Evolutionary conservation across 2,113 vertebrate species (phyloP).

Genomic region (Antechinus stuartii): DNA sequence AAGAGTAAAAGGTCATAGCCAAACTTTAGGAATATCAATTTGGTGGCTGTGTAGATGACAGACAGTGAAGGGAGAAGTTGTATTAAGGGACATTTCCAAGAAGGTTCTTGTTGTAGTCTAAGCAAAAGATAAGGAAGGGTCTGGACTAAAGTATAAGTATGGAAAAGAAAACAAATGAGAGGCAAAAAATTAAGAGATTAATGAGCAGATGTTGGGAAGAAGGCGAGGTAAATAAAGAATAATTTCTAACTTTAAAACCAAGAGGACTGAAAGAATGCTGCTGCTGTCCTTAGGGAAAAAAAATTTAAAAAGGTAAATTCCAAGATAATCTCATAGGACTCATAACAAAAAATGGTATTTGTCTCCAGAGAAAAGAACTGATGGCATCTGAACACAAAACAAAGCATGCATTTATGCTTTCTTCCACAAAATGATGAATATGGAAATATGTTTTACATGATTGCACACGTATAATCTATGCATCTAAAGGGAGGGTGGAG

Average conservation of each 20-base stretch:
- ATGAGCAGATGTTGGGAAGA: background rate
- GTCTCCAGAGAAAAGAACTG: too few species aligned
- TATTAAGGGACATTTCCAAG: background rate
- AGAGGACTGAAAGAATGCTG: background rate
- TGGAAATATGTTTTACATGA: too few species aligned
- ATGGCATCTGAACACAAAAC: too few species aligned
- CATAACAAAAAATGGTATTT: too few species aligned
- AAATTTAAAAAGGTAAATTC: too few species aligned
- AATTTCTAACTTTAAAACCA: background rate
- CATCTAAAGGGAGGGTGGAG: too few species aligned
- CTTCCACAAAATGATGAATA: too few species aligned
- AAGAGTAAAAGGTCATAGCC: background rate
- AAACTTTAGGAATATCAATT: background rate
- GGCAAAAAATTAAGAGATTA: background rate
- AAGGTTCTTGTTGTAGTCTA: background rate
- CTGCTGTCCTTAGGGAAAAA: background rate
- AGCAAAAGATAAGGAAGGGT: background rate
- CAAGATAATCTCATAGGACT: too few species aligned
- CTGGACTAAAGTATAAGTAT: background rate
- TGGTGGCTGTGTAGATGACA: background rate
- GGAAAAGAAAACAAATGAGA: background rate
- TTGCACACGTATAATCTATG: too few species aligned
- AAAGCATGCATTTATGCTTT: too few species aligned
- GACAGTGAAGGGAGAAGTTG: background rate
- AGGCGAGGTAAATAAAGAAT: background rate